Conservation (phyloP, 2,888 invertebrate genomes). For the Maniola hyperantus region DNA sequence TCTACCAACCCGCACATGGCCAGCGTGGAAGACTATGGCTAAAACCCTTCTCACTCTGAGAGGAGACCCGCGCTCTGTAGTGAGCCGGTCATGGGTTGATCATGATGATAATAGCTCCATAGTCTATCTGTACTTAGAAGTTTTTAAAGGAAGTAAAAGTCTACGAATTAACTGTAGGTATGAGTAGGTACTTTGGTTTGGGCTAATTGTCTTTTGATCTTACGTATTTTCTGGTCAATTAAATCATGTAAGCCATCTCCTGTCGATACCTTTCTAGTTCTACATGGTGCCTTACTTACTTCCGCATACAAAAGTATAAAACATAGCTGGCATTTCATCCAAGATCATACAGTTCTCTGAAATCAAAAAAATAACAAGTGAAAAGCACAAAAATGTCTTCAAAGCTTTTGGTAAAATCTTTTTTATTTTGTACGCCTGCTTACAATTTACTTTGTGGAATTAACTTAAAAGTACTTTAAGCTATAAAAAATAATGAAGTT, state of each 20-base stretch:
- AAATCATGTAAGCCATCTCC: constrained; percentile 18
- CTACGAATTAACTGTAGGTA: background rate
- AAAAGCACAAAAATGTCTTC: constrained; percentile 51
- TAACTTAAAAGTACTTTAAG: background rate
- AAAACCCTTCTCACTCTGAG: too few species aligned
- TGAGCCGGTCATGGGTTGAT: too few species aligned
- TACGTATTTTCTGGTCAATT: constrained; percentile 18
- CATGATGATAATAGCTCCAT: too few species aligned
- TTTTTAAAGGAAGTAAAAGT: constrained; percentile 16
- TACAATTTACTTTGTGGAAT: background rate
- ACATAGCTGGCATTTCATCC: constrained; percentile 41
- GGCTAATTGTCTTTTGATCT: constrained; percentile 11
- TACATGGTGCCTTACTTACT: constrained; percentile 63
- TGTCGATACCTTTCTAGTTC: constrained; percentile 71
- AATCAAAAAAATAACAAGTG: constrained; percentile 45
- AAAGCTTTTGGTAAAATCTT: constrained; percentile 60
- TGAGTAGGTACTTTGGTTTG: background rate
- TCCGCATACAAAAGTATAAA: constrained; percentile 73
- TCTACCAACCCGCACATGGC: too few species aligned
- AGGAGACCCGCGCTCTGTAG: too few species aligned
- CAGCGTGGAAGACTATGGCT: too few species aligned
- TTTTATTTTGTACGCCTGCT: background rate
- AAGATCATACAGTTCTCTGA: constrained; percentile 53
- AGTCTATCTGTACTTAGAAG: background rate
- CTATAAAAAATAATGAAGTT: background rate